Evolutionary conservation across 2,888 invertebrate species (phyloP), one percentile per base, ranked within the genome.

Genomic region (Morpho deidamia): DNA sequence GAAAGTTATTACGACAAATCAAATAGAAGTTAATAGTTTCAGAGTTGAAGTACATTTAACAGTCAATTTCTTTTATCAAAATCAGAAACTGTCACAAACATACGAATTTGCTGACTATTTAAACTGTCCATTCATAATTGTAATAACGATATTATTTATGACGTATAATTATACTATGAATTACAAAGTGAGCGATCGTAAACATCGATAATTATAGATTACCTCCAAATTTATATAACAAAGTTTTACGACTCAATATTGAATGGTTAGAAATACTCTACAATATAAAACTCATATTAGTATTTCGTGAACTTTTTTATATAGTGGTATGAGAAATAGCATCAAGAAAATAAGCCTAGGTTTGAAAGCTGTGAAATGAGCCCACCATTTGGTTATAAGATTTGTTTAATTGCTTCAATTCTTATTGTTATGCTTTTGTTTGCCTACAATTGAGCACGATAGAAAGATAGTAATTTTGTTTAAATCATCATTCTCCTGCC

Each of bases 171-270:
- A 50, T 45, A 45, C 37, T 41, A 50, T 54, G 44, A 48, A 44
- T 53, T 49, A 23, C 35, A 48, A 49, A 41, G 40, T 41, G 50
- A 32, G 37, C 8, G 45, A 12, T 49, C 45, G 44, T 54, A 54
- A 54, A 50, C 40, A 53, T 44, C 34, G 12, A 11, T 53, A 44
- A 44, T 50, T 41, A 50, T n/a, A 54, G 49, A 50, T 47, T 49
- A 38, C 38, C 10, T 38, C 44, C 11, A 39, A 42, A 49, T 47
- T 33, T 49, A 38, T 40, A 45, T 23, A 12, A 40, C 14, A 34
- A 51, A 37, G 33, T 41, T 54, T 54, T 44, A 50, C 49, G 44
- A 39, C 49, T 49, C 41, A 45, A 45, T 54, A 33, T 40, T 35
- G 34, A 12, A 11, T n/a, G 14, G 39, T 45, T 37, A 14, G 3